Conservation (phyloP, 2,113 vertebrate genomes). For the Odontesthes bonariensis region DNA sequence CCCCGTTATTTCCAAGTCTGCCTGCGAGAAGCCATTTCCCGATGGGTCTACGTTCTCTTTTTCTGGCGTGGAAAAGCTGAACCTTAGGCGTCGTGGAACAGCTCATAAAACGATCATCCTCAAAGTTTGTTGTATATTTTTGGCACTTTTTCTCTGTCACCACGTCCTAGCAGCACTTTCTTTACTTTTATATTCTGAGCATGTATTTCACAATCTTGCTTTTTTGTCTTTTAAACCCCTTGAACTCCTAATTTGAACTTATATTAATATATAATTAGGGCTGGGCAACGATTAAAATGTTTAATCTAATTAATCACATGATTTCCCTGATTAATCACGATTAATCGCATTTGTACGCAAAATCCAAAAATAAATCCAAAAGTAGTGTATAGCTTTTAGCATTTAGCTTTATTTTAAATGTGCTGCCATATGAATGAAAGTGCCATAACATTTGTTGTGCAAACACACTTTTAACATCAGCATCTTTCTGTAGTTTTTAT, state of each 20-base stretch:
- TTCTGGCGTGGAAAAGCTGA: constrained; percentile 27
- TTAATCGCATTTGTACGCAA: no score
- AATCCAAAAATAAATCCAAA: no score
- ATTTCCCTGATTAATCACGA: no score
- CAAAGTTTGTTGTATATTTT: constrained; percentile 35
- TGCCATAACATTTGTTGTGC: no score
- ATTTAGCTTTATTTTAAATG: no score
- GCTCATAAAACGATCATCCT: constrained; percentile 52
- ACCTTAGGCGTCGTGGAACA: constrained; percentile 36
- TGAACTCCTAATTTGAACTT: background rate
- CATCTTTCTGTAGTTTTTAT: no score
- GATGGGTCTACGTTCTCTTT: constrained; percentile 21
- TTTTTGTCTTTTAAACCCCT: constrained; percentile 17
- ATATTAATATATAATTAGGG: constrained; percentile 1
- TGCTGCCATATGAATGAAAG: no score
- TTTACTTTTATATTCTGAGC: constrained; percentile 4
- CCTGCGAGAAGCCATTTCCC: constrained; percentile 32
- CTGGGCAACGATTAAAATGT: no score
- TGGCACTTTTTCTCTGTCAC: constrained; percentile 42
- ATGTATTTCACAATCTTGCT: constrained; percentile 9
- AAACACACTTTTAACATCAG: no score
- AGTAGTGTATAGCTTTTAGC: no score
- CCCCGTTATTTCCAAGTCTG: constrained; percentile 5
- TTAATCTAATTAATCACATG: no score
- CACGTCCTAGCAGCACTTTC: background rate